Base-by-base conservation (phyloP, 2,113 vertebrate species). In the Numida meleagris region DNA sequence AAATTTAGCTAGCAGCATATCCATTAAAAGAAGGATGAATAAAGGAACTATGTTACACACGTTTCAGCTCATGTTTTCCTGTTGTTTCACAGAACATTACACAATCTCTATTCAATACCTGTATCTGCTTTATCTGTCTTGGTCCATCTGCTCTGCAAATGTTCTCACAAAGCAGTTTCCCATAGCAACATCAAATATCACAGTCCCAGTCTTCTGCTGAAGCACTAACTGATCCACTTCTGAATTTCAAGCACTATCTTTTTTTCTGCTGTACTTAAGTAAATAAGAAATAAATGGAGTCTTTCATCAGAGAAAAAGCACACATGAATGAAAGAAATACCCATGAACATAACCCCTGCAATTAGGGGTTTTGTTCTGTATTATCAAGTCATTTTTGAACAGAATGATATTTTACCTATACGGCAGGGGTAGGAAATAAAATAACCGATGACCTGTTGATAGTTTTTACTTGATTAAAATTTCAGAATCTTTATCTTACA, bases 101-200 rank as follows among this genome's bases (percentile, higher is more conserved):
- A 93, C 65, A 78, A 85, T 82, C 70, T 80, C 93, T 93, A 76
- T 94, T 95, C 82, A 76, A 36, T 97, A 97, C 95, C 96, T 97
- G 94, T 91, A 91, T 91, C 68, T 94, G 78, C 84, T 97, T 97
- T 96, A 97, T 96, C 97, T 97, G 92, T 94, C 85, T 95, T 55
- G 38, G 90, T 95, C 96, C 96, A 97, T 97, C 97, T 98, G 97
- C 89, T 97, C 79, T 79, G 89, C 90, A 97, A 96, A 97, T 87
- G 82, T 78, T 97, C 89, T 90, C 92, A 82, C 94, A 95, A 97
- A 96, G 81, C 91, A 57, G 96, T 98, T 95, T 97, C 97, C 97
- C 95, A 95, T 98, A 80, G 97, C 96, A 98, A 98, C 96, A 77
- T 48, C 33, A 81, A 86, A 83, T 93, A 96, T 33, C 88, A 96